phyloP scores from a whole-genome alignment of 1,140 invertebrate species.

The Drosophila sechellia region DNA sequence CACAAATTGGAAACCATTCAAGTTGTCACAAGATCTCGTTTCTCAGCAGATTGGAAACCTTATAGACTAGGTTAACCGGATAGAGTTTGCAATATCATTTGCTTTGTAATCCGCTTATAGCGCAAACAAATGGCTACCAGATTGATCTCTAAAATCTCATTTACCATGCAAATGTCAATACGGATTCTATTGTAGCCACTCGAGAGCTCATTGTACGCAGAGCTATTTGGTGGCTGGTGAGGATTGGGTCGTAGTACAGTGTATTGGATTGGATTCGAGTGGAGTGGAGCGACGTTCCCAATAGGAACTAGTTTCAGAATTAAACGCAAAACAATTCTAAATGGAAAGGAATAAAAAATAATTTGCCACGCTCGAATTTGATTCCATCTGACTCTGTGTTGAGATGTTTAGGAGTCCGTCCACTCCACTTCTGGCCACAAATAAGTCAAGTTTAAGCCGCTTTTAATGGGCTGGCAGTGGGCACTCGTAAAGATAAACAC shows the following conservation, averaged over 20 bases:
- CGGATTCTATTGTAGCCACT: constrained; percentile 49
- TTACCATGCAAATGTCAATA: constrained; percentile 58
- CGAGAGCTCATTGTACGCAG: constrained; percentile 29
- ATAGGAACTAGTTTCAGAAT: constrained; percentile 54
- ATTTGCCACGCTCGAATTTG: constrained; percentile 33
- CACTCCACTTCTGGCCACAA: constrained; percentile 47
- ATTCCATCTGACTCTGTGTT: constrained; percentile 9
- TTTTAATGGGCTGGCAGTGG: constrained; percentile 45
- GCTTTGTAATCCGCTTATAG: constrained; percentile 52
- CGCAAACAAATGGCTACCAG: constrained; percentile 49
- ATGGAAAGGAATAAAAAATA: constrained; percentile 32
- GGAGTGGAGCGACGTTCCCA: constrained; percentile 17
- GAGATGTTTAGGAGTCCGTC: constrained; percentile 18
- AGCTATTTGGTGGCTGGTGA: neutral
- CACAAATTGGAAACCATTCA: too few relatives aligned
- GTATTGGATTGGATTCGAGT: neutral
- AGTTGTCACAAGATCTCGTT: constrained; percentile 10
- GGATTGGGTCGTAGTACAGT: neutral
- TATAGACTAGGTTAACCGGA: constrained; percentile 44
- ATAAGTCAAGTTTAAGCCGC: constrained; percentile 56
- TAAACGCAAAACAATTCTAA: constrained; percentile 55
- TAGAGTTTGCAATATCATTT: constrained; percentile 38
- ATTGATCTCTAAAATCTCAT: constrained; percentile 40
- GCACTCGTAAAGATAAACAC: constrained; percentile 10
- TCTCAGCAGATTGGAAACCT: constrained; percentile 7